Conservation (phyloP, 2,113 vertebrate species). For the Bucco capensis region DNA sequence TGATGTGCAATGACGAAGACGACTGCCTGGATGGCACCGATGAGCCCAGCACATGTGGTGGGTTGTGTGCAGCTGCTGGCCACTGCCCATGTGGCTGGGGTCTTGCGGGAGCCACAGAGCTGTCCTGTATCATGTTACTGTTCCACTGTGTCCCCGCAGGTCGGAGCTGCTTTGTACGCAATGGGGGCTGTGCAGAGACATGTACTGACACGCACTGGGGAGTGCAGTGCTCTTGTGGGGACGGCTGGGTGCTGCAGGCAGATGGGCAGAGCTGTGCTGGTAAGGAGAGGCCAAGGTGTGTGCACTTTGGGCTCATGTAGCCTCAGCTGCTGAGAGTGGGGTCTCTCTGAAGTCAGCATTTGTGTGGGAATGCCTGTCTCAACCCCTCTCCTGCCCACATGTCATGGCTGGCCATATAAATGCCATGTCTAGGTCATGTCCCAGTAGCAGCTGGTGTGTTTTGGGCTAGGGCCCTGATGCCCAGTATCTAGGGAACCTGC, state of each 20-base stretch:
- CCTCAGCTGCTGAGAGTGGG: background rate
- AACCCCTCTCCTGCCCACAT: background rate
- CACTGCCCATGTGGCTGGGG: accelerated
- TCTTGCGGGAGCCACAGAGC: accelerated
- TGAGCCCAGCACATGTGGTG: slow-evolving; percentile 68
- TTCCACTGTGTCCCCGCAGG: slow-evolving; percentile 53
- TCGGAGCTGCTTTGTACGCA: slow-evolving; percentile 75
- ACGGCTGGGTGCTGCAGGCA: slow-evolving; percentile 73
- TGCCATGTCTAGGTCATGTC: background rate
- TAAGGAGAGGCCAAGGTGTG: background rate
- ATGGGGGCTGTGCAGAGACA: slow-evolving; percentile 79
- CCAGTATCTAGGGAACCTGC: background rate
- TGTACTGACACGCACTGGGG: slow-evolving; percentile 81
- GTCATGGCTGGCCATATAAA: accelerated
- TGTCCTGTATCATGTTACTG: background rate
- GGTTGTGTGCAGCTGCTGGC: background rate
- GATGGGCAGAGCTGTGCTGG: slow-evolving; percentile 80
- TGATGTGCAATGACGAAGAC: slow-evolving; percentile 61
- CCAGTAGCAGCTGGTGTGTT: background rate
- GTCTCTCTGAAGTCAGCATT: accelerated
- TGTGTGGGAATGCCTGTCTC: background rate
- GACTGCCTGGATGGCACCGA: slow-evolving; percentile 71
- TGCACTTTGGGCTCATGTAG: accelerated
- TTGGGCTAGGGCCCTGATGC: background rate
- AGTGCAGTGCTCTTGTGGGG: slow-evolving; percentile 74